Evolutionary conservation across 2,888 invertebrate species (phyloP).

Genomic region (Hanleya hanleyi): DNA sequence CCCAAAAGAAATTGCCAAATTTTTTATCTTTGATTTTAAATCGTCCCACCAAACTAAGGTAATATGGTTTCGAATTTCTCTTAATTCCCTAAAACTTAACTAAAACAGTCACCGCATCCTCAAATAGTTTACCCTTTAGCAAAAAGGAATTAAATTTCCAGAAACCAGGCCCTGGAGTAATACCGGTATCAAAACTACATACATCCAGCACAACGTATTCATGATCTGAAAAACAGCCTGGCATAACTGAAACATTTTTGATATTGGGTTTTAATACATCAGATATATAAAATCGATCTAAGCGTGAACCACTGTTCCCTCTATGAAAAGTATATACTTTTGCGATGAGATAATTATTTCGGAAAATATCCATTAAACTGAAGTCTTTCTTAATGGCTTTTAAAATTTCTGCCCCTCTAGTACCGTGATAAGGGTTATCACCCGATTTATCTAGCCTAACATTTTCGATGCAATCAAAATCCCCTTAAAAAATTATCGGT

Average conservation of each 20-base stretch:
- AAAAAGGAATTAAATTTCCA: slow-evolving; percentile 6
- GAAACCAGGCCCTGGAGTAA: neutral
- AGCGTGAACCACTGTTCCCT: neutral
- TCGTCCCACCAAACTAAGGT: neutral
- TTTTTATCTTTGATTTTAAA: neutral
- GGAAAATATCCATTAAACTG: slow-evolving; percentile 20
- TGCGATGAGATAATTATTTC: slow-evolving; percentile 13
- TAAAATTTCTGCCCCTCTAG: slow-evolving; percentile 9
- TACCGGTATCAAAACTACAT: neutral
- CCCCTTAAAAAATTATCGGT: slow-evolving; percentile 21
- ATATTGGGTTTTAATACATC: too few relatives aligned
- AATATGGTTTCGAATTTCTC: neutral
- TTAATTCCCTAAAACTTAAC: neutral
- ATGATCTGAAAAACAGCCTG: slow-evolving; percentile 9
- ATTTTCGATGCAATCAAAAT: slow-evolving; percentile 31
- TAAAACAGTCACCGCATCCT: neutral
- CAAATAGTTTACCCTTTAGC: neutral
- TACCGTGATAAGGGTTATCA: slow-evolving; percentile 13
- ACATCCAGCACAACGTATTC: neutral
- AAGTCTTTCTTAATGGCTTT: slow-evolving; percentile 20
- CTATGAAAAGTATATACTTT: slow-evolving; percentile 3
- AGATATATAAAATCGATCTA: slow-evolving; percentile 4
- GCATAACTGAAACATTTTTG: neutral
- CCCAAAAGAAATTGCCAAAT: neutral
- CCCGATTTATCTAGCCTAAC: slow-evolving; percentile 24